Evolutionary conservation across 2,888 invertebrate species (phyloP).

Genomic region (Parelbella ahira): DNA sequence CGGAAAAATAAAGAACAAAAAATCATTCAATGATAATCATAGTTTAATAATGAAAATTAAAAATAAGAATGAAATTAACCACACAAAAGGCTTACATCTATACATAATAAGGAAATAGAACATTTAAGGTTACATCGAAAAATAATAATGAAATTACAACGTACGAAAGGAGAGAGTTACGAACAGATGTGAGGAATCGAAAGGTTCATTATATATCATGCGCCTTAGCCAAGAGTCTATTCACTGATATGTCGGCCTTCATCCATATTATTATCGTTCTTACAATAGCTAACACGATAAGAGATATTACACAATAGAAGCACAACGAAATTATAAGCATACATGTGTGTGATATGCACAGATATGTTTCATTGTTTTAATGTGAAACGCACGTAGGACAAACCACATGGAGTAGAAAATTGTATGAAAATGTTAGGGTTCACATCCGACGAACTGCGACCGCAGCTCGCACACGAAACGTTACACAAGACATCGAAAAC

Average conservation of each 20-base stretch:
- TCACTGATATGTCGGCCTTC: slow-evolving; percentile 72
- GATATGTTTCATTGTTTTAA: slow-evolving; percentile 55
- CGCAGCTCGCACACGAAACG: no score
- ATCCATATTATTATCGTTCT: slow-evolving; percentile 48
- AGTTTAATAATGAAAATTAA: slow-evolving; percentile 79
- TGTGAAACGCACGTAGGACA: slow-evolving; percentile 39
- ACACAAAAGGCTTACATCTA: slow-evolving; percentile 77
- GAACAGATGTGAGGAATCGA: slow-evolving; percentile 37
- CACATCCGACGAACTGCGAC: slow-evolving; percentile 1
- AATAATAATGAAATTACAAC: slow-evolving; percentile 35
- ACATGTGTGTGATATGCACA: slow-evolving; percentile 60
- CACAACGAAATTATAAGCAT: slow-evolving; percentile 60
- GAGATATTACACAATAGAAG: slow-evolving; percentile 54
- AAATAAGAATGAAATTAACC: slow-evolving; percentile 79
- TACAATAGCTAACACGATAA: slow-evolving; percentile 57
- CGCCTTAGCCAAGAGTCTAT: slow-evolving; percentile 63
- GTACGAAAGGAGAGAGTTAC: slow-evolving; percentile 33
- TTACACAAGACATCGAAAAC: slow-evolving; percentile 47
- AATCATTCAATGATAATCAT: slow-evolving; percentile 71
- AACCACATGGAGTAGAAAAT: slow-evolving; percentile 24
- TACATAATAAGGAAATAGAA: slow-evolving; percentile 64
- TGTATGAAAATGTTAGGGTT: slow-evolving; percentile 12
- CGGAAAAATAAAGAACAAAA: slow-evolving; percentile 69
- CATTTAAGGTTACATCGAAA: slow-evolving; percentile 52
- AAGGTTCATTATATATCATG: slow-evolving; percentile 45